Conservation (phyloP, 1,140 invertebrate species). For the Aphidius gifuensis region DNA sequence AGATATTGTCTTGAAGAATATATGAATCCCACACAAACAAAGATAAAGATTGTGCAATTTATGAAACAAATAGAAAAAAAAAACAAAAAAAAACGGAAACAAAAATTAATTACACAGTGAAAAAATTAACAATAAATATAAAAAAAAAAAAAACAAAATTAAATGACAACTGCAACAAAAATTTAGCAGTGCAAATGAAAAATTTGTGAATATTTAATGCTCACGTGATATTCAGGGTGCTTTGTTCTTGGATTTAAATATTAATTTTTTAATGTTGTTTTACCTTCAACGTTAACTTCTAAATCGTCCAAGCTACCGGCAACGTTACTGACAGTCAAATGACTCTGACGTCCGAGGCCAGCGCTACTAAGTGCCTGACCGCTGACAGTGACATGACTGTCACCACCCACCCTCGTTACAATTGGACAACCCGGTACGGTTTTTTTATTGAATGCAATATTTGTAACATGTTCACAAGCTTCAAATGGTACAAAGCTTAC, state of each 20-base stretch:
- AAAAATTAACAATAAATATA: background rate
- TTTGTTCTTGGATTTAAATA: background rate
- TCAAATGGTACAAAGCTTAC: constrained; percentile 94
- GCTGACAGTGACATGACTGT: constrained; percentile 72
- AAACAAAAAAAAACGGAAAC: no score
- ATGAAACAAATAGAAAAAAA: no score
- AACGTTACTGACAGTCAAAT: constrained; percentile 67
- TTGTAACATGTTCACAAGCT: constrained; percentile 89
- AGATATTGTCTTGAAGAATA: constrained; percentile 10
- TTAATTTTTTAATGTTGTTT: constrained; percentile 40
- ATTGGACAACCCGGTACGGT: constrained; percentile 79
- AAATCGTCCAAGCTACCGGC: constrained; percentile 84
- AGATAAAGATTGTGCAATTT: no score
- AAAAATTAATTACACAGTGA: background rate
- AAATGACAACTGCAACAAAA: constrained; percentile 5
- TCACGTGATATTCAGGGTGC: no score
- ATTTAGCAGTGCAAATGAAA: constrained; percentile 4
- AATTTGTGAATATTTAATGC: background rate
- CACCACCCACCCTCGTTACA: constrained; percentile 68
- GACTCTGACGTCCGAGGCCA: constrained; percentile 62
- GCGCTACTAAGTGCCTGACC: constrained; percentile 63
- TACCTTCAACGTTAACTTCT: constrained; percentile 93
- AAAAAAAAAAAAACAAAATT: constrained; percentile 3
- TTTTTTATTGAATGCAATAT: constrained; percentile 94
- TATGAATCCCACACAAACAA: background rate